Percentiles rank a stretch among this genome's conserved stretches.
phyloP scores from a whole-genome alignment of 2,113 vertebrate species.

The Sinocyclocheilus grahami region DNA sequence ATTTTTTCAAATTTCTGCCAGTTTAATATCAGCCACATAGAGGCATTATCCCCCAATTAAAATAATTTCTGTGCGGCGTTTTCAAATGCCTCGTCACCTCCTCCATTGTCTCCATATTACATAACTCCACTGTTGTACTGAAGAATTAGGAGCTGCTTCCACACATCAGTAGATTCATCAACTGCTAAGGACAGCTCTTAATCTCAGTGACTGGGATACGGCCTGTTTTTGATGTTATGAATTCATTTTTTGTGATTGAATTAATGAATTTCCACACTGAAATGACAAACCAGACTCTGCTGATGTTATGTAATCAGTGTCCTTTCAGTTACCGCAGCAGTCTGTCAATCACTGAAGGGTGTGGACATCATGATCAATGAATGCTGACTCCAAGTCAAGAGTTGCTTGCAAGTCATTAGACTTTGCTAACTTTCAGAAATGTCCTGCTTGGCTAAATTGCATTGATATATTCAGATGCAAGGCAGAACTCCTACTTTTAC shows the following conservation, averaged over 20 bases:
- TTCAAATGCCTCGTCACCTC: neutral
- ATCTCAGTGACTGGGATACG: neutral
- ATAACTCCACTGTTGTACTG: neutral
- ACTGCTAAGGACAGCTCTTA: neutral
- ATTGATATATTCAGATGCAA: conserved; percentile 4
- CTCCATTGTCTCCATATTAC: neutral
- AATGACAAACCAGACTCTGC: neutral
- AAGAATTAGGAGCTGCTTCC: conserved; percentile 3
- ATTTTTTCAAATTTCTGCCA: neutral
- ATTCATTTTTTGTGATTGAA: neutral
- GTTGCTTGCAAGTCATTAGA: neutral
- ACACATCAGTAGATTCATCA: conserved; percentile 5
- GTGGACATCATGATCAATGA: conserved; percentile 11
- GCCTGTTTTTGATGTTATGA: neutral
- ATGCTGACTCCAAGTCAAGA: neutral
- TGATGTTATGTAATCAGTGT: conserved; percentile 3
- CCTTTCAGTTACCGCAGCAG: neutral
- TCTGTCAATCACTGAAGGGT: conserved; percentile 13
- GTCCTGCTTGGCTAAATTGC: neutral
- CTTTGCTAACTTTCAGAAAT: neutral
- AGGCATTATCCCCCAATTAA: neutral
- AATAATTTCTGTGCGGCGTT: neutral
- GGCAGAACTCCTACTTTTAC: neutral
- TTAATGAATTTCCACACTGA: neutral
- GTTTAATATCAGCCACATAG: neutral